Evolutionary conservation across 2,113 vertebrate species (phyloP).

Genomic region (Corvus hawaiiensis): DNA sequence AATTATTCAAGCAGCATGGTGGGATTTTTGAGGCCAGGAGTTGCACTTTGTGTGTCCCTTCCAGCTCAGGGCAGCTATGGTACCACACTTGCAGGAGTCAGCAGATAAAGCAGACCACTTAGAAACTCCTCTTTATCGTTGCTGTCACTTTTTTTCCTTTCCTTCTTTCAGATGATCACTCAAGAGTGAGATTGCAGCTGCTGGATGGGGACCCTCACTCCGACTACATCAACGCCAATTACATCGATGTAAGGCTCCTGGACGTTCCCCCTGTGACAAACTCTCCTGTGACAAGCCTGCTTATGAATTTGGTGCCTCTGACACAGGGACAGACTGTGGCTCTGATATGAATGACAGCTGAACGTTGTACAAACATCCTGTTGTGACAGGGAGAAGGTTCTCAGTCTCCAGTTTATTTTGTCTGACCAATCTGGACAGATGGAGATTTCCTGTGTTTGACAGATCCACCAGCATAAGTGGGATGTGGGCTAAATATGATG

Average conservation of each 20-base stretch:
- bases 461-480: slow-evolving; percentile 29
- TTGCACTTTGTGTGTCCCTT: neutral
- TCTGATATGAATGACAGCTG: neutral
- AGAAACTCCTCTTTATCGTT: slow-evolving; percentile 33
- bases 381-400: slow-evolving; percentile 49
- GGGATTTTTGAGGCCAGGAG: neutral
- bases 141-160: slow-evolving; percentile 52
- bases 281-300: neutral
- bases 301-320: neutral
- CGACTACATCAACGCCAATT: slow-evolving; percentile 98
- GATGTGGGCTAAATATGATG: slow-evolving; percentile 48
- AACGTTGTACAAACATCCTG: neutral
- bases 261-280: neutral
- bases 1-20: too few species aligned
- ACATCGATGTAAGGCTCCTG: slow-evolving; percentile 87
- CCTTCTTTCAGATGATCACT: slow-evolving; percentile 88
- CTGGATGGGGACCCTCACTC: slow-evolving; percentile 95
- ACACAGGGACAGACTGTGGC: neutral
- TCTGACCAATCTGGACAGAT: neutral
- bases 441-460: slow-evolving; percentile 34
- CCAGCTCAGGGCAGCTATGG: neutral
- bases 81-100: neutral
- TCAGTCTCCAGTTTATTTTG: slow-evolving; percentile 5
- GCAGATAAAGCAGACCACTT: neutral
- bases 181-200: slow-evolving; percentile 89